phyloP scores from a whole-genome alignment of 2,797 vertebrate genomes.

The Tenualosa ilisha region DNA sequence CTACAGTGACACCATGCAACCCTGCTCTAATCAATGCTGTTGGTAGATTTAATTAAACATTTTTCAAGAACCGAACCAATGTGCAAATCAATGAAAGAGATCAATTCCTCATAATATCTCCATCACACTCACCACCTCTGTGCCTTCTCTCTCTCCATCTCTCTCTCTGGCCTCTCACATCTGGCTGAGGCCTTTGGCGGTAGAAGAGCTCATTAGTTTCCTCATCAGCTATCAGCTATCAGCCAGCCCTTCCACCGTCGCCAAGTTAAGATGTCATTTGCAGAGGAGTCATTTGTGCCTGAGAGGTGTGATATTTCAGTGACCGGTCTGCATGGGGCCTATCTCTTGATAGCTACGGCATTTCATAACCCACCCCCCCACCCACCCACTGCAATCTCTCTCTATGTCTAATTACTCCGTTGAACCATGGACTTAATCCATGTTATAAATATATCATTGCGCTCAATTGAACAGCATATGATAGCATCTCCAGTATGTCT shows the following conservation, averaged over 20 bases:
- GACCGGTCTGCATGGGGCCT: constrained; percentile 51
- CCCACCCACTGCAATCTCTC: constrained; percentile 24
- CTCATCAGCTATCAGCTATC: constrained; percentile 38
- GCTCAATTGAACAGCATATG: constrained; percentile 35
- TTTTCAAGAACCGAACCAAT: background rate
- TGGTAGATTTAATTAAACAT: constrained; percentile 1
- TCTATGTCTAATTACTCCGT: constrained; percentile 54
- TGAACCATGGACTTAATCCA: constrained; percentile 38
- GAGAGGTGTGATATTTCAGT: constrained; percentile 56
- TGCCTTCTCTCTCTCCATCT: constrained; percentile 9
- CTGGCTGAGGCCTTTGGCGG: background rate
- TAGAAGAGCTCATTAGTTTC: constrained; percentile 34
- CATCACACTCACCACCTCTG: too few relatives aligned
- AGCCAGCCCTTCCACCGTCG: constrained; percentile 17
- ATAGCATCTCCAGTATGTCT: constrained; percentile 43
- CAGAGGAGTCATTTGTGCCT: constrained; percentile 44
- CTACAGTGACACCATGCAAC: background rate
- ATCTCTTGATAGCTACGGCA: constrained; percentile 38
- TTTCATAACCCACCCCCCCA: constrained; percentile 43
- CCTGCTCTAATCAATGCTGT: background rate
- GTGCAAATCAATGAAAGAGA: background rate
- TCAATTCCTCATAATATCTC: background rate
- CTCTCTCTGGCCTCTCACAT: constrained; percentile 28
- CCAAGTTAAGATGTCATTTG: constrained; percentile 39
- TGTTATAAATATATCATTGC: constrained; percentile 55